Percentiles rank a stretch among this genome's conserved stretches.
Conservation (phyloP, 1,140 invertebrate genomes). For the Drosophila elegans region DNA sequence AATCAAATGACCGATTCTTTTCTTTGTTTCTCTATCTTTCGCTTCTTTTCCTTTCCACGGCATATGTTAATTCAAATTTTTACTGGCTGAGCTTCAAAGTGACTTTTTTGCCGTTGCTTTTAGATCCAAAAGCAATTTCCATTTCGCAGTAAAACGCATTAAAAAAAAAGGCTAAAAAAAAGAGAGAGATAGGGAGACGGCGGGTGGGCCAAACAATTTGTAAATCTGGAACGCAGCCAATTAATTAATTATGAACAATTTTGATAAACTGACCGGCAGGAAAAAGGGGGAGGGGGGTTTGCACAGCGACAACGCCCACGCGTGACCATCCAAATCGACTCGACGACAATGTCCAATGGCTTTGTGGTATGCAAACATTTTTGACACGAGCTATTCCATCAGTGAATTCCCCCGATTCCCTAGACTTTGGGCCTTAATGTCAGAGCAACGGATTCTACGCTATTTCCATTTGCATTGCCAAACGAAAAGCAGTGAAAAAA, state of each 20-base stretch:
- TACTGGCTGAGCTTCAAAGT: slow-evolving; percentile 34
- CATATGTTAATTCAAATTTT: slow-evolving; percentile 72
- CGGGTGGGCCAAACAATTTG: slow-evolving; percentile 69
- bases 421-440: slow-evolving; percentile 52
- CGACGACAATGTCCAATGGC: slow-evolving; percentile 34
- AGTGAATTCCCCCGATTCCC: slow-evolving; percentile 10
- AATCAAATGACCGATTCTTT: slow-evolving; percentile 60
- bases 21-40: slow-evolving; percentile 13
- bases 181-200: slow-evolving; percentile 13
- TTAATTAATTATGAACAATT: slow-evolving; percentile 84
- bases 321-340: slow-evolving; percentile 46
- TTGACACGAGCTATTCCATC: slow-evolving; percentile 64
- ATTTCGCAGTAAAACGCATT: slow-evolving; percentile 76
- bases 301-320: slow-evolving; percentile 51
- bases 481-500: slow-evolving; percentile 6
- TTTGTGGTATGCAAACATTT: slow-evolving; percentile 59
- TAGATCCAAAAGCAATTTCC: slow-evolving; percentile 71
- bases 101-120: slow-evolving; percentile 51
- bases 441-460: slow-evolving; percentile 61
- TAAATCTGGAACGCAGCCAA: slow-evolving; percentile 81
- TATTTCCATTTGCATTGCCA: slow-evolving; percentile 71
- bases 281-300: slow-evolving; percentile 1
- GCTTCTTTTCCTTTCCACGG: slow-evolving; percentile 26
- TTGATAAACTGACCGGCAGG: slow-evolving; percentile 71
- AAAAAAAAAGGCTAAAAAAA: slow-evolving; percentile 31